Percentiles rank a stretch among this genome's conserved stretches.
These are phyloP conservation scores for Borostomias antarcticus DNA, from an alignment of 2,797 vertebrate genomes.

Conservation along the genomic window DNA sequence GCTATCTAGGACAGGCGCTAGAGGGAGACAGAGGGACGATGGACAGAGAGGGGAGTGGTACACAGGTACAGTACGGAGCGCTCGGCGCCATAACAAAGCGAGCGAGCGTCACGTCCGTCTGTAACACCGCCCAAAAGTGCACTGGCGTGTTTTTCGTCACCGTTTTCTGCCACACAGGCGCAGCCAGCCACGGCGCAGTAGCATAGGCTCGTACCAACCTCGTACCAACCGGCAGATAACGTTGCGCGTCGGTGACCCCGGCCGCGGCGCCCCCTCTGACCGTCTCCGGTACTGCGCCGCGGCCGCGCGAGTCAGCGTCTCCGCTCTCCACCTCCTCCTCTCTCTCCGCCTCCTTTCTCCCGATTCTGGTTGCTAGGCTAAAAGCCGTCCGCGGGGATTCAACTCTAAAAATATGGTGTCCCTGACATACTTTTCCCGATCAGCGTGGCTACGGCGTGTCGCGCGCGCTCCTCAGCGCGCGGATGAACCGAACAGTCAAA, in stretches of 20 bases:
- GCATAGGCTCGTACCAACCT: background rate
- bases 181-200: background rate
- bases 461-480: conserved; percentile 50
- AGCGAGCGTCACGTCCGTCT: too few species aligned
- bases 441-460: conserved; percentile 58
- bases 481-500: conserved; percentile 53
- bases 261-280: background rate
- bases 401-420: conserved; percentile 79
- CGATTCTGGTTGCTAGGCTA: conserved; percentile 67
- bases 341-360: conserved; percentile 49
- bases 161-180: too few species aligned
- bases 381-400: conserved; percentile 69
- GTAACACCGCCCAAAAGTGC: too few species aligned
- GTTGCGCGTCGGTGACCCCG: too few species aligned
- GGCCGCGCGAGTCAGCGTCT: background rate
- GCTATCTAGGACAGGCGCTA: background rate
- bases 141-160: too few species aligned
- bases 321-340: conserved; percentile 32
- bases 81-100: too few species aligned
- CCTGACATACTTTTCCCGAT: conserved; percentile 78
- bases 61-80: too few species aligned
- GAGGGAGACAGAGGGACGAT: background rate
- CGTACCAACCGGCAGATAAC: too few species aligned
- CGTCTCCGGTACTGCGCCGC: conserved; percentile 1
- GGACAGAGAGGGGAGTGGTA: background rate